Conservation (phyloP, 2,888 invertebrate species). For the Stictocephala bisonia region DNA sequence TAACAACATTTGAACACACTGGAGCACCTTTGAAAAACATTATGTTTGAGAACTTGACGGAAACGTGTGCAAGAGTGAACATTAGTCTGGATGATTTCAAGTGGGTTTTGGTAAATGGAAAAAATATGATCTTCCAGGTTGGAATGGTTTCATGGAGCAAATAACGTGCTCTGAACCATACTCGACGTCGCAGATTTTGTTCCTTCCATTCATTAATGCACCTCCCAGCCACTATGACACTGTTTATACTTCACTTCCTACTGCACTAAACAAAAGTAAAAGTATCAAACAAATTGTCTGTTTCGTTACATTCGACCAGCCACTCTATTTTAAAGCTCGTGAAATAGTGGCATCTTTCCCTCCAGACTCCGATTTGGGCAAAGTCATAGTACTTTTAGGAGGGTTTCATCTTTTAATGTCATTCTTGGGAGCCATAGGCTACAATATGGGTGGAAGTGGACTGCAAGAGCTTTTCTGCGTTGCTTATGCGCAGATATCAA, state of each 20-base stretch:
- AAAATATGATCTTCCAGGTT: too few species aligned
- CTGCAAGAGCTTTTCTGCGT: conserved; percentile 59
- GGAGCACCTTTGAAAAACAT: too few species aligned
- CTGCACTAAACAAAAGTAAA: conserved; percentile 54
- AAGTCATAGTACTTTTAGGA: conserved; percentile 58
- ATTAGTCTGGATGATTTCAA: too few species aligned
- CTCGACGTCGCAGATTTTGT: conserved; percentile 58
- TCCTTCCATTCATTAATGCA: conserved; percentile 62
- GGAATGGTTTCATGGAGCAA: conserved; percentile 61
- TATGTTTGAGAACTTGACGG: too few species aligned
- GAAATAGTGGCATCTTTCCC: conserved; percentile 59
- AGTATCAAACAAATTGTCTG: conserved; percentile 52
- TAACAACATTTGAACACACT: too few species aligned
- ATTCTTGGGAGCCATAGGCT: conserved; percentile 61
- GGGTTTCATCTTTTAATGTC: conserved; percentile 62
- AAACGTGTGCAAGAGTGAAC: too few species aligned
- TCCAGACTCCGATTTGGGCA: conserved; percentile 48
- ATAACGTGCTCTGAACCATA: conserved; percentile 54
- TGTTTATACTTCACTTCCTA: conserved; percentile 59
- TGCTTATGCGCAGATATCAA: conserved; percentile 60
- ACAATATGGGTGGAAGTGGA: conserved; percentile 63
- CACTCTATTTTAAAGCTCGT: conserved; percentile 60
- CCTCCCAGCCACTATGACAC: conserved; percentile 61
- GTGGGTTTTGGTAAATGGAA: too few species aligned
- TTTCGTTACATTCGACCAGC: conserved; percentile 62